Base-by-base conservation (phyloP, 2,113 vertebrate genomes). In the Dinomys branickii region DNA sequence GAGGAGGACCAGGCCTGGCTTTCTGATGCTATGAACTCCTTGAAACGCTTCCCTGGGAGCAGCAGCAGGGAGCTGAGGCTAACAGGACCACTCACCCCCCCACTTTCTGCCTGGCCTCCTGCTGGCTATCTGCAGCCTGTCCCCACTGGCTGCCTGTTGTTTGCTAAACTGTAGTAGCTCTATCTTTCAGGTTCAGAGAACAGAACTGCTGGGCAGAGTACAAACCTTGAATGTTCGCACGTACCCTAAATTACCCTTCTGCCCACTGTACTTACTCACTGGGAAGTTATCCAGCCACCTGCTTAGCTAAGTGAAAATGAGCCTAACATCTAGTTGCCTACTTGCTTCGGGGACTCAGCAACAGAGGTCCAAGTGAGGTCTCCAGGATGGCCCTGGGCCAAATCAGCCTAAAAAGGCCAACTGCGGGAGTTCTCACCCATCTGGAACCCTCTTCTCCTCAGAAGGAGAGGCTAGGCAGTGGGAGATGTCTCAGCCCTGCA, bases 361-460 rank as follows among this genome's bases (percentile, higher is more conserved):
- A 77, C 26, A 30, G 44, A 50, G 14, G 6, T 16, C 44, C 26
- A 7, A 73, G 44, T 30, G 3, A 50, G 44, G 44, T 78, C 28
- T 1, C n/a, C 44, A 24, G 20, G 9, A 6, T 13, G 0, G 1
- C 20, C 24, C 30, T 30, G 33, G 0, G 0, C 24, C 33, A 54
- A 28, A n/a, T 47, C 6, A 47, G 52, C 75, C 65, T 16, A 3
- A 38, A 67, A 86, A 85, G 24, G 89, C 35, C 78, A 52, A 50
- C 50, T 35, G 41, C 3, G 16, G 67, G 65, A 26, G 41, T 19
- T 5, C 47, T 54, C 0, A 1, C 22, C n/a, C 16, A 4, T 38
- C n/a, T 1, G 7, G 38, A 3, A 14, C 19, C 82, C 83, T 71
- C 38, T 24, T 92, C 81, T 47, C 26, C 54, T 67, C 6, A 12